A percentile compares a stretch with the other conserved stretches of the same genome.
These are phyloP conservation scores for Canis aureus DNA, from an alignment of 2,113 vertebrate genomes.

Conservation along the genomic window DNA sequence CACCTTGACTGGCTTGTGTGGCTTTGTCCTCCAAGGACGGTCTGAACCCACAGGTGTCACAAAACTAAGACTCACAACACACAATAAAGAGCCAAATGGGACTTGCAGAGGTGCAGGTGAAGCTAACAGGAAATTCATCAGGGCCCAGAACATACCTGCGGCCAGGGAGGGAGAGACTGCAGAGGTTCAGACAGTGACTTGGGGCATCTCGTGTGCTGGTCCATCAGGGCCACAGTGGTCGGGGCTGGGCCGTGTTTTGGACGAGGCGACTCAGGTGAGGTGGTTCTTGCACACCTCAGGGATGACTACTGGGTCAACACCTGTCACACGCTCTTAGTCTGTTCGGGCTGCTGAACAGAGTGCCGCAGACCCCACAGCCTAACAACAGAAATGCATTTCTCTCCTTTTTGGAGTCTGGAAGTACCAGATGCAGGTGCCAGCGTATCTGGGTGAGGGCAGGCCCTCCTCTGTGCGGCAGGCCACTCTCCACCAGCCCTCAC, in stretches of 20 bases:
- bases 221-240: too few species aligned
- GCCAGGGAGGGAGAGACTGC: neutral
- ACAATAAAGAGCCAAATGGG: neutral
- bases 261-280: neutral
- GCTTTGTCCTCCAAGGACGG: neutral
- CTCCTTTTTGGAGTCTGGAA: neutral
- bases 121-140: neutral
- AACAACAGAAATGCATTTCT: neutral
- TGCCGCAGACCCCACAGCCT: too few species aligned
- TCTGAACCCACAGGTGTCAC: too few species aligned
- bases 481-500: too few species aligned
- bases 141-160: neutral
- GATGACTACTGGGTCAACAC: neutral
- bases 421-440: neutral
- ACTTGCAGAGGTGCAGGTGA: neutral
- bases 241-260: too few species aligned
- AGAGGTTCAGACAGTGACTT: neutral
- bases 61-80: neutral
- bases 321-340: neutral
- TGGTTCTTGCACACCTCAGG: neutral
- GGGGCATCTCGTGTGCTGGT: accelerated
- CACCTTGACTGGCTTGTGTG: too few species aligned
- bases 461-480: too few species aligned
- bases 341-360: neutral
- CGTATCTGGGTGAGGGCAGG: too few species aligned